These are phyloP conservation scores for Nothocercus nigrocapillus DNA, from an alignment of 2,113 vertebrate species.

Conservation along the genomic window DNA sequence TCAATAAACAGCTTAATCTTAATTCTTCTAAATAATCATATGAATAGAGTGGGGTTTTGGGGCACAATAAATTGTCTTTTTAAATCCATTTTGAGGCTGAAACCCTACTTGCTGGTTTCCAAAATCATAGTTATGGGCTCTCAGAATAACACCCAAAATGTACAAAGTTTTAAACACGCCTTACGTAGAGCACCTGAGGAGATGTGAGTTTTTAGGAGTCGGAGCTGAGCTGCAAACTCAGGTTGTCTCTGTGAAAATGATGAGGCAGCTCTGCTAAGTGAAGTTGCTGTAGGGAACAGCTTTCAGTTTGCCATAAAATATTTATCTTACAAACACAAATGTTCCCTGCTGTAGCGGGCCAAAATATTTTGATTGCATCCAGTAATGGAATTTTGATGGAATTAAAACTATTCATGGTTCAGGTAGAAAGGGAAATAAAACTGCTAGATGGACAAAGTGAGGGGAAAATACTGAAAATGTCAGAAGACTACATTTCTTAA, in stretches of 20 bases:
- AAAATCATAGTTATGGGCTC: not conserved
- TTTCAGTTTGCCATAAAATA: not conserved
- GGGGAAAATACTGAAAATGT: not conserved
- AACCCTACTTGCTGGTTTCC: not conserved
- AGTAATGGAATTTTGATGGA: not conserved
- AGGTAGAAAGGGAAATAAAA: not conserved
- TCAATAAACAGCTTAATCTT: not conserved
- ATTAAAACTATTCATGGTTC: not conserved
- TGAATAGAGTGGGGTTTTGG: not conserved
- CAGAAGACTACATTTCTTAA: not conserved
- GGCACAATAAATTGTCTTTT: not conserved
- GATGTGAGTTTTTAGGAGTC: conserved; percentile 30
- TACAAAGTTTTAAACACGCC: not conserved
- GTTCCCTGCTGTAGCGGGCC: not conserved
- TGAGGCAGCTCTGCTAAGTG: conserved; percentile 16
- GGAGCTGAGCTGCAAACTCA: conserved; percentile 5
- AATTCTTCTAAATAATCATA: not conserved
- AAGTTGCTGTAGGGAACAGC: not conserved
- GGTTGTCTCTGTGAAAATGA: conserved; percentile 6
- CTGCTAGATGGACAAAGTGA: not conserved
- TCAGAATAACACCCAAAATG: not conserved
- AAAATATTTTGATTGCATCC: conserved; percentile 7
- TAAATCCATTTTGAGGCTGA: not conserved
- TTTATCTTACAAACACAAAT: conserved; percentile 21
- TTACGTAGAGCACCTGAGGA: not conserved